A percentile compares a stretch with the other conserved stretches of the same genome.
Conservation (phyloP, 2,113 vertebrate genomes). For the Eublepharis macularius region DNA sequence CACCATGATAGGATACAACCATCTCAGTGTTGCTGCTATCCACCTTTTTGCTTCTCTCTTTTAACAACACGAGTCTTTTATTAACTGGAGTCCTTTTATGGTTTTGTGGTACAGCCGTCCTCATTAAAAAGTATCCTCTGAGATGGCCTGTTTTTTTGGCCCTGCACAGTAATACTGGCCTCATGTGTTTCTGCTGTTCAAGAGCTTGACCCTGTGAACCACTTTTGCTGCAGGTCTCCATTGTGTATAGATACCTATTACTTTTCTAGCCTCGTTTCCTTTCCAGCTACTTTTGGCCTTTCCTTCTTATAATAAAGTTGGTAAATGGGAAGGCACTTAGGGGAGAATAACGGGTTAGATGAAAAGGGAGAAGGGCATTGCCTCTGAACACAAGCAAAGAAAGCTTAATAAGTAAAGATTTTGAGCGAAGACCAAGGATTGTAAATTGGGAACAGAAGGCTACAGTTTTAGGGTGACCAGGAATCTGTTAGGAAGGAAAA, state of each 20-base stretch:
- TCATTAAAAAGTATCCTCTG: neutral
- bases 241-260: conserved; percentile 26
- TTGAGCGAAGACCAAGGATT: neutral
- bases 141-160: conserved; percentile 30
- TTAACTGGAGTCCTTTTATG: neutral
- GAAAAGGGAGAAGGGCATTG: conserved; percentile 32
- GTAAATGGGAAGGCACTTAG: conserved; percentile 44
- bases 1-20: neutral
- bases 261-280: conserved; percentile 42
- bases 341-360: conserved; percentile 30
- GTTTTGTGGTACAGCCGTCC: neutral
- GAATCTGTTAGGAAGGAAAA: neutral
- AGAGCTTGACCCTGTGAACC: neutral
- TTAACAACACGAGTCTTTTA: neutral
- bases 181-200: neutral
- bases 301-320: conserved; percentile 27
- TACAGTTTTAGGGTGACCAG: neutral
- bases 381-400: conserved; percentile 27
- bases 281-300: conserved; percentile 35
- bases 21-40: neutral
- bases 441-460: conserved; percentile 6
- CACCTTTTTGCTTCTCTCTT: neutral
- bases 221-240: conserved; percentile 15
- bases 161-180: conserved; percentile 14
- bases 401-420: conserved; percentile 22